Percentiles rank a stretch among this genome's conserved stretches.
Evolutionary conservation across 92 coral and sea anemone species (phyloP).

Genomic region (Parazoanthus darwini): DNA sequence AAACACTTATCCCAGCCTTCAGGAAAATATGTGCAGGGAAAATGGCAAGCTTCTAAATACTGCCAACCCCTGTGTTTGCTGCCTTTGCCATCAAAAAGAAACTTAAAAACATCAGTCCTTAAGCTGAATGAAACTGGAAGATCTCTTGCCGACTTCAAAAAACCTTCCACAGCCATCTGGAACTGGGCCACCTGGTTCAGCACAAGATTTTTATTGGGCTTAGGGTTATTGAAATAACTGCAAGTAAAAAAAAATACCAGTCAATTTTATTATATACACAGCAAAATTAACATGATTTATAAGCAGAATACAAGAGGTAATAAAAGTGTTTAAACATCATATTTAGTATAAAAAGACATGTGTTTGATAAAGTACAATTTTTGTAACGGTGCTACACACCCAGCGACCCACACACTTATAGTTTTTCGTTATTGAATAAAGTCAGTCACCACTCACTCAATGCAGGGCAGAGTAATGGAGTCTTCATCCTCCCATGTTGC

Average conservation of each 20-base stretch:
- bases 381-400: too few relatives aligned
- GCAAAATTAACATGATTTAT: too few relatives aligned
- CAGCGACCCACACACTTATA: too few relatives aligned
- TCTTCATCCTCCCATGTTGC: constrained; percentile 36
- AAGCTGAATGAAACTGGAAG: constrained; percentile 24
- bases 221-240: constrained; percentile 13
- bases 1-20: constrained; percentile 37
- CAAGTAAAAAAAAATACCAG: not conserved
- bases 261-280: too few relatives aligned
- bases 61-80: constrained; percentile 37
- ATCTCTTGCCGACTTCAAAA: not conserved
- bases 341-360: too few relatives aligned
- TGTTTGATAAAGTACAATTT: too few relatives aligned
- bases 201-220: not conserved
- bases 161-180: constrained; percentile 17
- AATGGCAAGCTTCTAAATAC: constrained; percentile 10
- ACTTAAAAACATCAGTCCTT: constrained; percentile 24
- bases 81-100: constrained; percentile 31
- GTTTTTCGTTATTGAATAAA: too few relatives aligned
- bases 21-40: constrained; percentile 38
- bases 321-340: too few relatives aligned
- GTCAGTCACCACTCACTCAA: constrained; percentile 32
- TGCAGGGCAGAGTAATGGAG: not conserved
- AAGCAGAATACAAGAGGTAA: too few relatives aligned
- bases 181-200: constrained; percentile 8